Evolutionary conservation across 1,140 invertebrate species (phyloP).

Genomic region (Phenacoccus solenopsis): DNA sequence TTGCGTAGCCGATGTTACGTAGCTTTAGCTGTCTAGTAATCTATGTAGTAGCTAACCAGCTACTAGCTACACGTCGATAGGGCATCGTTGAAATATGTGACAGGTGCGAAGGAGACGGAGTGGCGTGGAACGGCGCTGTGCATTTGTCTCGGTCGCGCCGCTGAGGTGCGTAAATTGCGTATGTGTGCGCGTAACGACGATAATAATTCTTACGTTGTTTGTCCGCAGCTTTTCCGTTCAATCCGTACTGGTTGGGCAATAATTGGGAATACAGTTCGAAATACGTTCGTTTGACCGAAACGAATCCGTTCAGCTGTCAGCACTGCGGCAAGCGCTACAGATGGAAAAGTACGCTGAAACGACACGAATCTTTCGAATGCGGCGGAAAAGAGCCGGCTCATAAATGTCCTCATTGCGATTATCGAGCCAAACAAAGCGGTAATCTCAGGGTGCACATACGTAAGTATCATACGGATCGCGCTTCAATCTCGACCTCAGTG

Average conservation of each 20-base stretch:
- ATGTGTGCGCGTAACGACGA: not conserved
- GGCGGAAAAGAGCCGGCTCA: constrained; percentile 71
- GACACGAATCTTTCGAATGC: constrained; percentile 74
- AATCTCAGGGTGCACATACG: constrained; percentile 68
- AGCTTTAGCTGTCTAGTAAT: too few relatives aligned
- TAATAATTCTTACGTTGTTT: not conserved
- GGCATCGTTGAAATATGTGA: too few relatives aligned
- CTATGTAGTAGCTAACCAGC: too few relatives aligned
- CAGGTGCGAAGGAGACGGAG: not conserved
- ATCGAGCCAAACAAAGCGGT: constrained; percentile 62
- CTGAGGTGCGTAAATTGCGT: not conserved
- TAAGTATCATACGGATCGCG: constrained; percentile 46
- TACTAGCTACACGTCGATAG: too few relatives aligned
- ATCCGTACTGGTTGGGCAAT: constrained; percentile 21
- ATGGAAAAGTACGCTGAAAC: constrained; percentile 66
- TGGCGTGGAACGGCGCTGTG: not conserved
- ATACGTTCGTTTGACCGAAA: constrained; percentile 23
- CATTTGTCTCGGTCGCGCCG: too few relatives aligned
- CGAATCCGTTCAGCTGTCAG: constrained; percentile 42
- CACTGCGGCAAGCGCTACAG: constrained; percentile 67
- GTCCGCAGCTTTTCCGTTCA: constrained; percentile 7
- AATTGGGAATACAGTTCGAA: constrained; percentile 25
- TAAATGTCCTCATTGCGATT: constrained; percentile 65
- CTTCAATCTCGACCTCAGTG: too few relatives aligned
- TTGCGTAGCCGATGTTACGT: too few relatives aligned